phyloP scores from a whole-genome alignment of 2,113 vertebrate genomes.

The Notarius lentiginosus region DNA sequence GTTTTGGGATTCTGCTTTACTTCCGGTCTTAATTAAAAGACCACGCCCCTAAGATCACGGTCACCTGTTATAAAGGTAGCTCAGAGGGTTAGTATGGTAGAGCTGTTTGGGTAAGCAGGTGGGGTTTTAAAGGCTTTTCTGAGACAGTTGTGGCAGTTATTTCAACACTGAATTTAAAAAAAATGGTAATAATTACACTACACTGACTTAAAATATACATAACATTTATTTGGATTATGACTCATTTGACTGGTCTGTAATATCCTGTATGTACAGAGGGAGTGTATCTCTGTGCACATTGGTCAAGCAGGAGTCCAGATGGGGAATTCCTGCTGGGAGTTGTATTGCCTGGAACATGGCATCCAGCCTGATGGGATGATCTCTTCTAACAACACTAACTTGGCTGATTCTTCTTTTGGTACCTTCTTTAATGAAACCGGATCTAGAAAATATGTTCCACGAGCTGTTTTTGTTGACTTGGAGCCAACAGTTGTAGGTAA shows the following conservation, averaged over 20 bases:
- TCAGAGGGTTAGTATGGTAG: no score
- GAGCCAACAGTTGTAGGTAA: conserved; percentile 42
- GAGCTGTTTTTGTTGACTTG: conserved; percentile 31
- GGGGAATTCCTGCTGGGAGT: conserved; percentile 37
- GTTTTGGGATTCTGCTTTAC: background rate
- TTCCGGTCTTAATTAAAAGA: conserved; percentile 13
- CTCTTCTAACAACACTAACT: background rate
- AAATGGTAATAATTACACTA: background rate
- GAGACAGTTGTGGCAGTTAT: background rate
- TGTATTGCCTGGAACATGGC: conserved; percentile 38
- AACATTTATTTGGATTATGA: background rate
- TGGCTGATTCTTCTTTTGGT: conserved; percentile 40
- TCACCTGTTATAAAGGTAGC: conserved; percentile 6
- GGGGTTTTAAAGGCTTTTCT: background rate
- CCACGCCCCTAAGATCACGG: conserved; percentile 7
- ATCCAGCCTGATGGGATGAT: conserved; percentile 40
- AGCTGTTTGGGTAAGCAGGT: background rate
- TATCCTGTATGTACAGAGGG: background rate
- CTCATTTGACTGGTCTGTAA: background rate
- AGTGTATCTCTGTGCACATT: conserved; percentile 20
- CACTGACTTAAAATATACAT: background rate
- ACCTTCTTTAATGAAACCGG: conserved; percentile 44
- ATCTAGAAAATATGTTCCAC: conserved; percentile 41
- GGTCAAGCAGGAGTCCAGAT: conserved; percentile 35
- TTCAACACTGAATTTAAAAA: background rate